These are phyloP conservation scores for Periophthalmus magnuspinnatus DNA, from an alignment of 2,797 vertebrate species.

Conservation along the genomic window DNA sequence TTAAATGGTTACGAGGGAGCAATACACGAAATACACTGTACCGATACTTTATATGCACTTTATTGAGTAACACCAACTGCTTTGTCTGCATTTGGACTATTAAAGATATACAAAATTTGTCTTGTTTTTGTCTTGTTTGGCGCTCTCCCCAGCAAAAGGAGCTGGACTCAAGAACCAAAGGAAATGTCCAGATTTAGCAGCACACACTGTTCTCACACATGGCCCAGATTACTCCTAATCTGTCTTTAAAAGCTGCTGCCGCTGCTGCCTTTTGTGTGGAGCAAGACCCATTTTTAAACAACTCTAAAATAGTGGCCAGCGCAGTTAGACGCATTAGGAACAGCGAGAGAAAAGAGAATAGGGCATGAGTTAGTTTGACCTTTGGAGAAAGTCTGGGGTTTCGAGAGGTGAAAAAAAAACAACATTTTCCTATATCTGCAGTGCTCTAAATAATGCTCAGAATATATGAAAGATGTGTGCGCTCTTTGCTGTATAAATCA, in stretches of 20 bases:
- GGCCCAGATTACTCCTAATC: constrained; percentile 30
- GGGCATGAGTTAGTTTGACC: background rate
- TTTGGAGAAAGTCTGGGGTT: background rate
- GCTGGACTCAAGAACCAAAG: constrained; percentile 52
- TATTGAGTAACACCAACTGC: no score
- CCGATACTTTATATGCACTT: no score
- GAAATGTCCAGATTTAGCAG: constrained; percentile 56
- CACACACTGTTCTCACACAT: constrained; percentile 16
- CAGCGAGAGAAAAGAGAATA: background rate
- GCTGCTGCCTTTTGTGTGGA: constrained; percentile 12
- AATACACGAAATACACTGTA: no score
- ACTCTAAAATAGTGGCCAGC: background rate
- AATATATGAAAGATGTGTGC: background rate
- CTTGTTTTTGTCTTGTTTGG: background rate
- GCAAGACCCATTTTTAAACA: constrained; percentile 9
- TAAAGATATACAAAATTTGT: background rate
- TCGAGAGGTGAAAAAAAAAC: background rate
- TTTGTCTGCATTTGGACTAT: no score
- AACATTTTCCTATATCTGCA: background rate
- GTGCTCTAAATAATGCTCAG: background rate
- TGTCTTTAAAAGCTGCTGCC: constrained; percentile 7
- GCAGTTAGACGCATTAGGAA: background rate
- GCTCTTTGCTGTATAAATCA: no score
- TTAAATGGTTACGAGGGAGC: no score
- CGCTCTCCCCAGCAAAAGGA: background rate